Evolutionary conservation across 2,888 invertebrate species (phyloP), one percentile per base, ranked within the genome.

Genomic region (Steinernema hermaphroditum): DNA sequence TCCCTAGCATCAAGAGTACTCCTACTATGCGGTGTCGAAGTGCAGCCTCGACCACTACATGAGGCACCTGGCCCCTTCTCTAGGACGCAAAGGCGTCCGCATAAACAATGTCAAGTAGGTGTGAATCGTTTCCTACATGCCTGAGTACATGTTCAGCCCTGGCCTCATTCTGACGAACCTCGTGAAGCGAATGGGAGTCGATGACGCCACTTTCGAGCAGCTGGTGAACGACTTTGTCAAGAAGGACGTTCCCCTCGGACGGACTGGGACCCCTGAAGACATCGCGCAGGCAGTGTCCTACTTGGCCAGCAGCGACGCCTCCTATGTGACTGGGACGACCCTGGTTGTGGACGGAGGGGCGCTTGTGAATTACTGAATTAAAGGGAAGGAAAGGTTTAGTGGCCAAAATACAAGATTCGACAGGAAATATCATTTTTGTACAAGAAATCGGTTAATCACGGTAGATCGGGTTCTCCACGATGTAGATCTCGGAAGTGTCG

Each of bases 91-190:
- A 32, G 62, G 62, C 12, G 27, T 62, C 2, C 29, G 62, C 1
- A 62, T 62, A 12, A 62, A 62, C 32, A 62, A 62, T 27, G 32
- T 62, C 62, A 62, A 62, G 62, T 62, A 32, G 16, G 62, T 49
- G n/a, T n/a, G n/a, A n/a, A n/a, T n/a, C 12, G 37, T 37, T 37
- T 37, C 6, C 37, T 8, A 37, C 37, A 37, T n/a, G n/a, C n/a
- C n/a, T n/a, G n/a, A n/a, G 37, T 37, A 4, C 37, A 37, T 8
- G 19, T 46, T 46, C 34, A 70, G 70, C n/a, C 70, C 70, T 0
- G 70, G 70, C 41, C 70, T 62, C 22, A 49, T 70, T 0, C 34
- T 8, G 6, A 49, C 70, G 14, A 57, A 57, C 22, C 37, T 70
- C 37, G 46, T 62, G 1, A 62, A 16, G 8, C 1, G 62, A 2